These are phyloP conservation scores for Drosophila peninsularis DNA, from an alignment of 2,888 invertebrate genomes.

Conservation along the genomic window DNA sequence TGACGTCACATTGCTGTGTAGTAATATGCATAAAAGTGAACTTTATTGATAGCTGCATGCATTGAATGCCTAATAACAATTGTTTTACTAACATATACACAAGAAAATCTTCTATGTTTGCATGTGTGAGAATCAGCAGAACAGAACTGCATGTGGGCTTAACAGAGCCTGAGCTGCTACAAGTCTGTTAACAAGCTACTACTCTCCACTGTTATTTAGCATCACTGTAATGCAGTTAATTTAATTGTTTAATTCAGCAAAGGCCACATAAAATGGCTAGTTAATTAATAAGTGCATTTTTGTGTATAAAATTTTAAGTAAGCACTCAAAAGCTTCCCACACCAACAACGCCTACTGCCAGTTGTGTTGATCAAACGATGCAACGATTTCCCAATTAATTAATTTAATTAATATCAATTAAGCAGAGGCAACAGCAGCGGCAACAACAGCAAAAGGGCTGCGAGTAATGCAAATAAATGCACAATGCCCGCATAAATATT, in stretches of 20 bases:
- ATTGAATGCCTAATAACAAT: conserved; percentile 15
- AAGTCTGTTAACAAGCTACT: neutral
- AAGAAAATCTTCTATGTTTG: neutral
- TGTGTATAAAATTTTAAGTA: conserved; percentile 34
- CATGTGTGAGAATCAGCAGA: neutral
- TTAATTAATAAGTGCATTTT: conserved; percentile 49
- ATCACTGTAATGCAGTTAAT: neutral
- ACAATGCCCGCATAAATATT: conserved; percentile 41
- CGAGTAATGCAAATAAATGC: conserved; percentile 43
- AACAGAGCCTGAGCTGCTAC: neutral
- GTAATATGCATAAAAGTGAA: conserved; percentile 21
- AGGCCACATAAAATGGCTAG: conserved; percentile 16
- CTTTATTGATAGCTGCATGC: conserved; percentile 24
- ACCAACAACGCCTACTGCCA: neutral
- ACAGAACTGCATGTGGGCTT: neutral
- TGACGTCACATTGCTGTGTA: conserved; percentile 32
- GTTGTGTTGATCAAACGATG: conserved; percentile 36
- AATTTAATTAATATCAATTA: conserved; percentile 74
- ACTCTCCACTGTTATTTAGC: neutral
- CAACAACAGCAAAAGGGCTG: conserved; percentile 16
- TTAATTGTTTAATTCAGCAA: conserved; percentile 2
- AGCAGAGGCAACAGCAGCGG: conserved; percentile 9
- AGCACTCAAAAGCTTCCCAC: conserved; percentile 14
- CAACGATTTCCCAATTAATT: conserved; percentile 70
- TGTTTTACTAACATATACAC: conserved; percentile 1